Evolutionary conservation across 2,888 invertebrate genomes (phyloP), one percentile per base, ranked within the genome.

Genomic region (Agapostemon virescens): DNA sequence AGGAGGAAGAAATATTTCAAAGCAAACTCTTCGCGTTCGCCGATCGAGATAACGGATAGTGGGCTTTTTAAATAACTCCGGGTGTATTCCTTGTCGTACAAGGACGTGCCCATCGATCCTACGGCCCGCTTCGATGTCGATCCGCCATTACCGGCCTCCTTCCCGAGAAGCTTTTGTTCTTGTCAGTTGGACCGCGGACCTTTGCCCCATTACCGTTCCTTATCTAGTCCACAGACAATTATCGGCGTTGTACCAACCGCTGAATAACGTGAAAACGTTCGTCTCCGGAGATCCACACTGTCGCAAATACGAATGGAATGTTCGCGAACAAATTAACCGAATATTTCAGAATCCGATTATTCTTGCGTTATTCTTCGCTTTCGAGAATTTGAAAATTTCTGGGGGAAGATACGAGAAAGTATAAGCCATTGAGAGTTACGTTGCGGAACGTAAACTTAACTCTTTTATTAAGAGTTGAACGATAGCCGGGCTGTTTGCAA

Each of bases 31-130:
- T 71, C 79, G 79, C 79, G 79, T 67, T 81, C 82, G 69, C 77
- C 68, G 86, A 87, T 87, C 84, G 83, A 87, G 90, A 90, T 90
- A 90, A 89, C 85, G 78, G 77, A 84, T 84, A 86, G 86, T 84
- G 85, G 87, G 81, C 85, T 87, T 90, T 87, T 88, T 86, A 88
- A 89, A 88, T 86, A 86, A 87, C 86, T 86, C 82, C 82, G 76
- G 75, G 82, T 81, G 86, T 87, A 82, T 84, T 79, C 82, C 70
- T 67, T 45, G 71, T 72, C 77, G 77, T 79, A 69, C 75, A 84
- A 74, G 84, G 83, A 79, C 72, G 78, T 55, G 75, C 77, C 71
- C 66, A 63, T 49, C 72, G 69, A 74, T 79, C 66, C 79, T 69
- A 61, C 64, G 63, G 55, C 36, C 61, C n/a, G 69, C 75, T n/a